phyloP scores from a whole-genome alignment of 2,797 vertebrate species.

The Chloroceryle amazona region DNA sequence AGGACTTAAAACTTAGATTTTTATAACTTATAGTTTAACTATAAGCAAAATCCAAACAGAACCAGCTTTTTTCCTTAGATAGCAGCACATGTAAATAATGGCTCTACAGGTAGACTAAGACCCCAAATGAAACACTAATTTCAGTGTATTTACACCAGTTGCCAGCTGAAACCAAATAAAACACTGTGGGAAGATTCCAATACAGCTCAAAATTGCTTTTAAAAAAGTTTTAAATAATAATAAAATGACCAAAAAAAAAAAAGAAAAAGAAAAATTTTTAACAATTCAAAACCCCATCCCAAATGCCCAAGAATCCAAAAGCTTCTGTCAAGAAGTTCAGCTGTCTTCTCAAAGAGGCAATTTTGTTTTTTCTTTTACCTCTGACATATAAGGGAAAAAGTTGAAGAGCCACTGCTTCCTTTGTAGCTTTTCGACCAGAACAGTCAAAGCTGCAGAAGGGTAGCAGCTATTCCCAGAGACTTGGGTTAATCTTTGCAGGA shows the following conservation, averaged over 20 bases:
- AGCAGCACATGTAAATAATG: background rate
- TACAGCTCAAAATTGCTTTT: background rate
- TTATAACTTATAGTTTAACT: background rate
- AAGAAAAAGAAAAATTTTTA: background rate
- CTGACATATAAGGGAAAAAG: background rate
- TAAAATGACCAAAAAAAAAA: background rate
- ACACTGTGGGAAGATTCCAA: background rate
- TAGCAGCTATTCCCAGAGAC: background rate
- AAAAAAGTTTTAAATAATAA: background rate
- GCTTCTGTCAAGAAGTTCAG: background rate
- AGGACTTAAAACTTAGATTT: background rate
- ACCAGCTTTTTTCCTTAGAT: background rate
- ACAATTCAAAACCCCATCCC: no score
- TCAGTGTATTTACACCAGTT: background rate
- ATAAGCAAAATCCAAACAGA: background rate
- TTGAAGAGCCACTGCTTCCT: background rate
- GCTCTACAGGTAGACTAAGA: background rate
- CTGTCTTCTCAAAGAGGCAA: background rate
- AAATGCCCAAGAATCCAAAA: background rate
- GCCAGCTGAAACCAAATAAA: background rate
- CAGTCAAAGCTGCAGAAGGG: background rate
- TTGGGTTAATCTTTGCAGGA: background rate
- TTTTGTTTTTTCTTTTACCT: background rate
- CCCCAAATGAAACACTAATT: background rate
- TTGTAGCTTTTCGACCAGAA: background rate